Conservation (phyloP, 2,797 vertebrate genomes). For the Ispidina picta region DNA sequence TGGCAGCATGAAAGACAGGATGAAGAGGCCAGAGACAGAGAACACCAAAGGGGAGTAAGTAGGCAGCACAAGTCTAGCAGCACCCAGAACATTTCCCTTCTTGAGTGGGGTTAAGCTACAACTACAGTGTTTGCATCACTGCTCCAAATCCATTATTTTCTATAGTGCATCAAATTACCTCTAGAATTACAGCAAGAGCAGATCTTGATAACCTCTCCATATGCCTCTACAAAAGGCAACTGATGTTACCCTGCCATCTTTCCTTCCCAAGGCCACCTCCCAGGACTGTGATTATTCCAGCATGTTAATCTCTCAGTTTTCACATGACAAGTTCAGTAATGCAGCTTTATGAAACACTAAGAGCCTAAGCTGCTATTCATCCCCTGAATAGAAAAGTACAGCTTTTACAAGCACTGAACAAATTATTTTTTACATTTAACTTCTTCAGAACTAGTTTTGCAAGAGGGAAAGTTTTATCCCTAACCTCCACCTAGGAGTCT, state of each 20-base stretch:
- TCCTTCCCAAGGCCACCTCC: background rate
- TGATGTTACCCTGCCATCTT: background rate
- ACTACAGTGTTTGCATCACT: background rate
- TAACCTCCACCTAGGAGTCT: background rate
- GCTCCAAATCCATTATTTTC: background rate
- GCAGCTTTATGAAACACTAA: conserved; percentile 12
- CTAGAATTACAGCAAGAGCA: background rate
- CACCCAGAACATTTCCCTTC: background rate
- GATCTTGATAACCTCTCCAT: background rate
- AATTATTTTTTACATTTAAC: background rate
- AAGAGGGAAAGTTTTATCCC: background rate
- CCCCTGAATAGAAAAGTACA: background rate
- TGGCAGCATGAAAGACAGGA: background rate
- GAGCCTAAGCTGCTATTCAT: background rate
- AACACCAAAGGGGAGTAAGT: background rate
- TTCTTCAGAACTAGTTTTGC: background rate
- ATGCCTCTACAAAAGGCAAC: background rate
- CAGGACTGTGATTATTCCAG: background rate
- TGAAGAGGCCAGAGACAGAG: background rate
- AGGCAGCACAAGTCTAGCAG: background rate
- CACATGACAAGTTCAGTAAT: background rate
- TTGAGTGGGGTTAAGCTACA: background rate
- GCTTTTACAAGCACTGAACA: background rate
- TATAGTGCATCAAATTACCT: background rate
- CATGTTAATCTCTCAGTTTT: background rate